phyloP scores from a whole-genome alignment of 2,113 vertebrate genomes.

The Dendropsophus ebraccatus region DNA sequence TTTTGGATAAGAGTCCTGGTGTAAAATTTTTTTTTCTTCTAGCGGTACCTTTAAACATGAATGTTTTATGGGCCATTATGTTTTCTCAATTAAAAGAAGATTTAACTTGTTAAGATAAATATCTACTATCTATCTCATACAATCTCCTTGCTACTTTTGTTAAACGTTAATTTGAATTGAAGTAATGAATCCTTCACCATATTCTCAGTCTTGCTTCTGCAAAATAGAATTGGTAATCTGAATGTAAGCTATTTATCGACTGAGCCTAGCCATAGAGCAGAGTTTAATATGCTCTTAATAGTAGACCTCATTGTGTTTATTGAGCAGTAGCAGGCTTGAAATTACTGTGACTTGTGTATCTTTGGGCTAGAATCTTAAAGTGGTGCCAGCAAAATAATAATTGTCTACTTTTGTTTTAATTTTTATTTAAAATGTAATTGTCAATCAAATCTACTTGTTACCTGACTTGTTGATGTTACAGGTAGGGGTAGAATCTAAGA shows the following conservation, averaged over 20 bases:
- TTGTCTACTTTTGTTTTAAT: not conserved
- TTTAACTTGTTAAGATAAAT: too few species aligned
- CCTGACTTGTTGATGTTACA: not conserved
- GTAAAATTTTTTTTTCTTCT: too few species aligned
- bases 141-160: too few species aligned
- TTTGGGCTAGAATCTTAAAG: not conserved
- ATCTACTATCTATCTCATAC: too few species aligned
- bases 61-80: too few species aligned
- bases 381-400: not conserved
- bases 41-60: too few species aligned
- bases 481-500: too few species aligned
- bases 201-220: not conserved
- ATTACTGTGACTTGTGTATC: not conserved
- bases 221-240: too few species aligned
- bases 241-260: too few species aligned
- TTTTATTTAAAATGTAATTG: not conserved
- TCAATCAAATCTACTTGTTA: not conserved
- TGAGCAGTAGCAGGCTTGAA: not conserved
- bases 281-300: not conserved
- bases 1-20: too few species aligned
- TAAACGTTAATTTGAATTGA: not conserved
- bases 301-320: not conserved
- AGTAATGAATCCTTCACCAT: not conserved
- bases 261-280: not conserved
- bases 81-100: too few species aligned